Base-by-base conservation (phyloP, 2,888 invertebrate genomes). In the Pegoplata infirma region DNA sequence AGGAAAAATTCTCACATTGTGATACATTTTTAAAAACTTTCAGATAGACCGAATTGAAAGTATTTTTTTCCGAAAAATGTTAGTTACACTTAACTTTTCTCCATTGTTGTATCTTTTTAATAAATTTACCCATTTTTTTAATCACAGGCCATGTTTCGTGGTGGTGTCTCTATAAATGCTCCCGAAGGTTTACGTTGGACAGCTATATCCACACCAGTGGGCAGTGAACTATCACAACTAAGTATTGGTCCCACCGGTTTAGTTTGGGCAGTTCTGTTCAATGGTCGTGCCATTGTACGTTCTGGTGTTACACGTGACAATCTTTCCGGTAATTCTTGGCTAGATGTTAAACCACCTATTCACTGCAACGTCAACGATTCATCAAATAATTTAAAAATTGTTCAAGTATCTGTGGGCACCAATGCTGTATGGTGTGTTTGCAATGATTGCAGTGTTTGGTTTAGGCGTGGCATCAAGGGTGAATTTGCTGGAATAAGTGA, bases 101-200 rank as follows among this genome's bases (percentile, higher is more conserved):
- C n/a, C n/a, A n/a, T n/a, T n/a, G n/a, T n/a, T n/a, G n/a, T n/a
- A n/a, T n/a, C n/a, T n/a, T 32, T 32, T 32, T 3, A 32, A 10
- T 10, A 10, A 2, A 5, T 32, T 10, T 32, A 12, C 10, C n/a
- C n/a, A 16, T 51, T 28, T 71, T 46, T 7, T 19, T 36, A 7
- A 5, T 85, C n/a, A n/a, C 81, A 94, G 94, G 92, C 97, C 23
- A 96, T 97, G 94, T 96, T 94, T 85, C 92, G 98, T 83, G 92
- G 93, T 74, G 95, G 95, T 12, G 96, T 97, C 1, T 94, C 93
- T 80, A 93, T 93, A 58, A 93, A 92, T 44, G 94, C 95, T 17
- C 98, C 98, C 1, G 98, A 98, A 91, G 98, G 98, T 1, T 91
- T 93, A 61, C 92, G 94, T 58, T 98, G 98, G 98, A 93, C 93